These are phyloP conservation scores for Propsilocerus akamusi DNA, from an alignment of 1,140 invertebrate genomes.

Conservation along the genomic window DNA sequence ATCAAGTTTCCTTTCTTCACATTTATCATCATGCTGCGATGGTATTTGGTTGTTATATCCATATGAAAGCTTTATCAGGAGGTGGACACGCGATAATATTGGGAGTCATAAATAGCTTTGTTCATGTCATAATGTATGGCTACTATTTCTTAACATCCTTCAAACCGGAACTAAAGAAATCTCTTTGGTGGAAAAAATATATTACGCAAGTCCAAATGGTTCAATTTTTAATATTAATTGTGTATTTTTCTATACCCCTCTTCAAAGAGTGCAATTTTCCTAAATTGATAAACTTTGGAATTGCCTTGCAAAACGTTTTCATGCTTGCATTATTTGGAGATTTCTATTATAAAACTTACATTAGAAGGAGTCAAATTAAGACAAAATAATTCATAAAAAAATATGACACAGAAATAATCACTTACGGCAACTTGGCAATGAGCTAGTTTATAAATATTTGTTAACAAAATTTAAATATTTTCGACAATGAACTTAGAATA, in stretches of 20 bases:
- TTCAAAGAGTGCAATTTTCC: conserved; percentile 40
- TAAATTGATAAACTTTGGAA: conserved; percentile 17
- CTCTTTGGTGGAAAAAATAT: conserved; percentile 31
- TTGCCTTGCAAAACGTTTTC: conserved; percentile 27
- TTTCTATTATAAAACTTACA: conserved; percentile 46
- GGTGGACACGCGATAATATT: conserved; percentile 9
- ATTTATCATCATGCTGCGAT: conserved; percentile 49
- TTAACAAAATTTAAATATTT: too few relatives aligned
- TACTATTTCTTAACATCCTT: conserved; percentile 31
- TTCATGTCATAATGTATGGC: conserved; percentile 7
- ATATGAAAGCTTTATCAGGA: conserved; percentile 22
- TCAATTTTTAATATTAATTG: conserved; percentile 35
- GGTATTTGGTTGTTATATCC: conserved; percentile 22
- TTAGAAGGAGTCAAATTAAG: too few relatives aligned
- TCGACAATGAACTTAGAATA: too few relatives aligned
- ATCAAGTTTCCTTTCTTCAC: conserved; percentile 45
- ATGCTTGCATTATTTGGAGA: conserved; percentile 46
- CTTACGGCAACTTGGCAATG: too few relatives aligned
- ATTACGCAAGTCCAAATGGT: conserved; percentile 31
- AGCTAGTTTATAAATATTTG: too few relatives aligned
- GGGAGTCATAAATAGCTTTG: conserved; percentile 24
- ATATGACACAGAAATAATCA: too few relatives aligned
- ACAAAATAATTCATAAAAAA: too few relatives aligned
- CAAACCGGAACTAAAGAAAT: conserved; percentile 11
- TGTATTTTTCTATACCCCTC: conserved; percentile 33